Base-by-base conservation (phyloP, 1,140 invertebrate species). In the Stenopsyche tienmushanensis region DNA sequence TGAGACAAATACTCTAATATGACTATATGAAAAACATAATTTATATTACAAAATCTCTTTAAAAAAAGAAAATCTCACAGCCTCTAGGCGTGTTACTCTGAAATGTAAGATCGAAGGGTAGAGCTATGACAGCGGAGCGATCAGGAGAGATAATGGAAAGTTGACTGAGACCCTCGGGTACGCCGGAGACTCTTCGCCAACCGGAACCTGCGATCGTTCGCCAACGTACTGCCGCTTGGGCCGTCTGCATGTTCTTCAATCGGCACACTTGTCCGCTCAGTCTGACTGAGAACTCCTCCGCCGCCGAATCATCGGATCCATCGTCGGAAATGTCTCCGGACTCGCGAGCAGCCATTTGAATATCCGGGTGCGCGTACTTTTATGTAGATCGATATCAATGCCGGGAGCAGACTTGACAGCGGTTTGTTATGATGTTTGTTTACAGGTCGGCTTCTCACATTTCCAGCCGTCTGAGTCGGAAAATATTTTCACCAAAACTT, bases 51-150 rank as follows among this genome's bases (percentile, higher is more conserved):
- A n/a, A n/a, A n/a, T 5, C 10, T 25, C 17, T 2, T 50, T 1
- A 29, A 55, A 41, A 42, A 2, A 50, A 18, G 42, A 15, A 42
- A n/a, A 0, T 74, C 76, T 69, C 71, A 79, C 77, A 79, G 44
- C 78, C 78, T 64, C 71, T 77, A 10, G 75, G 73, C 64, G 72
- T 77, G 24, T 73, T 78, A 55, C 73, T 76, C 59, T 72, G 75
- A 60, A 72, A 79, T 10, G 75, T 74, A 15, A 74, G 67, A 52
- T 78, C 77, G n/a, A 78, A 71, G 24, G 78, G 78, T 73, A 79
- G 74, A 53, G 76, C 77, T 45, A 79, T 74, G 1, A 76, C 71
- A 29, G 78, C 73, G 41, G 73, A 72, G n/a, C 77, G 73, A 52
- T 71, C 69, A 67, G 41, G 57, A 65, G 10, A 72, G 71, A 23